Conservation (phyloP, 2,888 invertebrate genomes). For the Podabrus alpinus region DNA sequence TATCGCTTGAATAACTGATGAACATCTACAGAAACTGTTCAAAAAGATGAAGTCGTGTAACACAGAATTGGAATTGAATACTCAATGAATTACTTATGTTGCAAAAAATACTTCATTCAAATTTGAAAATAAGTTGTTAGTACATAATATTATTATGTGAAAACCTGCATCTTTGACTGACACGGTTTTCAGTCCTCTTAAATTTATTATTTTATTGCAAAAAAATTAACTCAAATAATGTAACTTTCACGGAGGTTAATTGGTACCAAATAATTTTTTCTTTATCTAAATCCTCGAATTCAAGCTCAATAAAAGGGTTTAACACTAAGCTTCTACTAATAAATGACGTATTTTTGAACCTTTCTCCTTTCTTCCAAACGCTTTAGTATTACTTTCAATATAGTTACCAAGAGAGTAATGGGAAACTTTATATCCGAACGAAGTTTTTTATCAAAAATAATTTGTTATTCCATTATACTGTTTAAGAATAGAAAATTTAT, state of each 20-base stretch:
- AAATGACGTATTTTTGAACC: neutral
- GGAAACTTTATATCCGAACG: neutral
- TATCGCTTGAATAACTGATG: no score
- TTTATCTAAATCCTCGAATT: neutral
- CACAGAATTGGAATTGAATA: no score
- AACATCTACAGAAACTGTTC: no score
- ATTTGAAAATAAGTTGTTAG: no score
- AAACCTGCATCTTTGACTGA: neutral
- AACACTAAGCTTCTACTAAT: neutral
- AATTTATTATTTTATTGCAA: neutral
- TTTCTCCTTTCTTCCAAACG: neutral
- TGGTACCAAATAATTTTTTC: neutral
- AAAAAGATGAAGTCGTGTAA: no score
- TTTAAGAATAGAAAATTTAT: neutral
- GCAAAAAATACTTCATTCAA: no score
- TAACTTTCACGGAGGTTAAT: neutral
- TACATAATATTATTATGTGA: no score
- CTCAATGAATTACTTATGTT: no score
- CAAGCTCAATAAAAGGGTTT: neutral
- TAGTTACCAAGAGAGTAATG: neutral
- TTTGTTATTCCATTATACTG: neutral
- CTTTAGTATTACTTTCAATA: neutral
- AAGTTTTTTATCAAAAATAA: neutral
- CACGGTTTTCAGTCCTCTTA: neutral
- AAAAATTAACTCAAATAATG: neutral